Conservation (phyloP, 2,113 vertebrate genomes). For the Butorides virescens region DNA sequence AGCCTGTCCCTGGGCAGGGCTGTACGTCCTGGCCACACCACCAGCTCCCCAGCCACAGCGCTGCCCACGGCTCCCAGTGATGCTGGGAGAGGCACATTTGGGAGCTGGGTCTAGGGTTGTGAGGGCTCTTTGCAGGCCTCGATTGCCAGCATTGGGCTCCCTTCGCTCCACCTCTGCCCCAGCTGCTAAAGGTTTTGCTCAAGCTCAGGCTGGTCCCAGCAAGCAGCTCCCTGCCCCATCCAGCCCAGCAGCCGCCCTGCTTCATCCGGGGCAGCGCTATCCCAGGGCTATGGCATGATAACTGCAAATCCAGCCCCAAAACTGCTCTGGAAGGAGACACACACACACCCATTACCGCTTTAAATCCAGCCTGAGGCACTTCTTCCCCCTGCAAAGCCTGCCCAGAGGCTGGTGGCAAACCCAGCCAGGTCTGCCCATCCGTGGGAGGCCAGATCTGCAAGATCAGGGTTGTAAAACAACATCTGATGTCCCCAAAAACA, state of each 20-base stretch:
- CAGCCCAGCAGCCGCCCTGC: neutral
- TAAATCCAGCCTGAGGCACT: neutral
- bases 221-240: neutral
- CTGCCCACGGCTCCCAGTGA: fast-evolving
- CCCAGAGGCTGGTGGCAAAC: neutral
- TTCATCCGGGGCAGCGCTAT: neutral
- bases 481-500: neutral
- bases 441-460: neutral
- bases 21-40: neutral
- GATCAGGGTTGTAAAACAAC: neutral
- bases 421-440: neutral
- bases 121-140: neutral
- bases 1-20: neutral
- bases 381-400: neutral
- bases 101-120: neutral
- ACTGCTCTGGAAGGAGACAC: neutral
- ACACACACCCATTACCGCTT: neutral
- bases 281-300: fast-evolving
- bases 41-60: fast-evolving
- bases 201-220: neutral
- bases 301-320: neutral
- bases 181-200: neutral
- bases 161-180: neutral
- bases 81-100: no score
- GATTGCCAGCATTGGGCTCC: neutral